Evolutionary conservation across 2,888 invertebrate genomes (phyloP).

Genomic region (Trichogramma dendrolimi): DNA sequence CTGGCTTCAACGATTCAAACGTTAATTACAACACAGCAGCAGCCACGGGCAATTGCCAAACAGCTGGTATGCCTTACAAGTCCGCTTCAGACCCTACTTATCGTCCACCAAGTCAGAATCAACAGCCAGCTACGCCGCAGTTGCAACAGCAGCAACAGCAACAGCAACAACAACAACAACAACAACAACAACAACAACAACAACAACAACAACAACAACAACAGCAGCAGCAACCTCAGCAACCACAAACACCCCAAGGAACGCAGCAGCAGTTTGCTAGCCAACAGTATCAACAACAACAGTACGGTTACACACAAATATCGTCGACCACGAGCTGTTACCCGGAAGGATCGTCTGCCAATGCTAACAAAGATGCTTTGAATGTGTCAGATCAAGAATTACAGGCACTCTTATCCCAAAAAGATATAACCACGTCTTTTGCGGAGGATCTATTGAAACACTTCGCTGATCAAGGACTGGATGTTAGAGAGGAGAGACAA

Average conservation of each 20-base stretch:
- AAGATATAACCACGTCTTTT: constrained; percentile 71
- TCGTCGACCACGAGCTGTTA: constrained; percentile 49
- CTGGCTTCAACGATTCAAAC: constrained; percentile 53
- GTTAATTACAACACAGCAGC: constrained; percentile 49
- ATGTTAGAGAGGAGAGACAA: constrained; percentile 50
- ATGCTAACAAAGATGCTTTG: constrained; percentile 47
- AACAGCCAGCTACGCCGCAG: constrained; percentile 30
- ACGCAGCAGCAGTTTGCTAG: constrained; percentile 26
- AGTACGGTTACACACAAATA: constrained; percentile 50
- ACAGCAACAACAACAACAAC: constrained; percentile 12
- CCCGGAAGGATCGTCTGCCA: constrained; percentile 43
- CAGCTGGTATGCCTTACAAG: constrained; percentile 55
- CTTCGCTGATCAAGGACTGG: constrained; percentile 70
- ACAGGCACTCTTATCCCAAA: constrained; percentile 69
- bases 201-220: neutral
- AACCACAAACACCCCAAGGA: constrained; percentile 13
- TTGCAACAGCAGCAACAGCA: constrained; percentile 23
- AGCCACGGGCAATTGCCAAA: constrained; percentile 53
- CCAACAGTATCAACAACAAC: constrained; percentile 41
- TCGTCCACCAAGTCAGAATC: constrained; percentile 36
- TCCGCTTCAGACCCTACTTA: constrained; percentile 51
- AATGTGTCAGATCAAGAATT: constrained; percentile 69
- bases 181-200: neutral
- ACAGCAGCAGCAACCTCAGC: constrained; percentile 5
- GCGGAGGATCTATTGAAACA: constrained; percentile 86